A percentile compares a stretch with the other conserved stretches of the same genome.
phyloP scores from a whole-genome alignment of 2,113 vertebrate species.

The Poeciliopsis occidentalis region DNA sequence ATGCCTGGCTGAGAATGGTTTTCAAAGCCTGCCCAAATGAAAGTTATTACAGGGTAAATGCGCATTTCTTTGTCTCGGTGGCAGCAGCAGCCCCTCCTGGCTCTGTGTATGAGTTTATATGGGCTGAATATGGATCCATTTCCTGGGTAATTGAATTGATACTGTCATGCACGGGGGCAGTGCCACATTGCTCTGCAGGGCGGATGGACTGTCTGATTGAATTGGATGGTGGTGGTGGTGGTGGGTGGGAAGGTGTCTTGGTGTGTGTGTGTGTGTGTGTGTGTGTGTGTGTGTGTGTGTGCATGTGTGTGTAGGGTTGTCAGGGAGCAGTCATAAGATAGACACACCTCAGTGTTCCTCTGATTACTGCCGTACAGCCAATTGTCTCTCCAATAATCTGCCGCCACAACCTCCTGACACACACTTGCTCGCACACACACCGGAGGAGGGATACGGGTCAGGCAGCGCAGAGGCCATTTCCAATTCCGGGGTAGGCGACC shows the following conservation, averaged over 20 bases:
- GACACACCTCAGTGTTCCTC: slow-evolving; percentile 87
- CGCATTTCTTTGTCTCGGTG: slow-evolving; percentile 90
- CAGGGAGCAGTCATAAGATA: slow-evolving; percentile 82
- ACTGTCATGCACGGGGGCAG: slow-evolving; percentile 91
- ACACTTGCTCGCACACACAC: slow-evolving; percentile 51
- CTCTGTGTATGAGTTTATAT: slow-evolving; percentile 77
- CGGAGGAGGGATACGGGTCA: slow-evolving; percentile 61
- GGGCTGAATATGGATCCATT: slow-evolving; percentile 95
- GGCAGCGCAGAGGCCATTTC: slow-evolving; percentile 81
- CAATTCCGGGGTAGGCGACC: slow-evolving; percentile 82
- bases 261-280: slow-evolving; percentile 15
- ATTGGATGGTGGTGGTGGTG: slow-evolving; percentile 79
- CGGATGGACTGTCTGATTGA: slow-evolving; percentile 89
- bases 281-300: slow-evolving; percentile 19
- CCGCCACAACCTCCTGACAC: slow-evolving; percentile 77
- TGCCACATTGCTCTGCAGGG: slow-evolving; percentile 87
- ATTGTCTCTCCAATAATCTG: slow-evolving; percentile 88
- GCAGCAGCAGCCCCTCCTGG: slow-evolving; percentile 74
- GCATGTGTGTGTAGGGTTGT: slow-evolving; percentile 58
- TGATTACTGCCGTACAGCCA: slow-evolving; percentile 87
- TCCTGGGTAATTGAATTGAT: slow-evolving; percentile 96
- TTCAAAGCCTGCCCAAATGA: slow-evolving; percentile 97
- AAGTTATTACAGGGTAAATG: slow-evolving; percentile 99
- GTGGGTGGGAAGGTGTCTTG: slow-evolving; percentile 24
- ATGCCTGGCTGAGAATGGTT: slow-evolving; percentile 95